Evolutionary conservation across 2,888 invertebrate genomes (phyloP).

Genomic region (Dryobotodes eremita): DNA sequence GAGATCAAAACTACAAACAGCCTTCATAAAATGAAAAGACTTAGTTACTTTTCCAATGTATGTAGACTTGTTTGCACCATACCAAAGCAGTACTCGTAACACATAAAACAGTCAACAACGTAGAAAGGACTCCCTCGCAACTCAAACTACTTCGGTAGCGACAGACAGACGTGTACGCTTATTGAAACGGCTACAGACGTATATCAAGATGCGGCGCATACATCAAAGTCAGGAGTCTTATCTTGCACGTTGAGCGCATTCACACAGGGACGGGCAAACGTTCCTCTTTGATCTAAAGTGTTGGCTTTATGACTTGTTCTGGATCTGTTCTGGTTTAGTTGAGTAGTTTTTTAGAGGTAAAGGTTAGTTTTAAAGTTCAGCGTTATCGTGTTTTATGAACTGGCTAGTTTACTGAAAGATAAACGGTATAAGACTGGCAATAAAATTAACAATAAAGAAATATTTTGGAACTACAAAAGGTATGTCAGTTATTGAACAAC

Average conservation of each 20-base stretch:
- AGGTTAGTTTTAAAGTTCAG: slow-evolving; percentile 12
- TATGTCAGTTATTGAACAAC: slow-evolving; percentile 12
- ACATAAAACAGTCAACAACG: slow-evolving; percentile 38
- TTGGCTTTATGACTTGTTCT: slow-evolving; percentile 64
- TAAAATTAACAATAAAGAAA: background rate
- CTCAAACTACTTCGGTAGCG: slow-evolving; percentile 67
- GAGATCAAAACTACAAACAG: background rate
- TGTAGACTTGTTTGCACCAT: slow-evolving; percentile 1
- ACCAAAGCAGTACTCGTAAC: slow-evolving; percentile 6
- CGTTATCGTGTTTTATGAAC: slow-evolving; percentile 15
- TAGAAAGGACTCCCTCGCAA: slow-evolving; percentile 55
- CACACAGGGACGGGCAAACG: slow-evolving; percentile 70
- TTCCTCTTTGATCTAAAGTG: slow-evolving; percentile 63
- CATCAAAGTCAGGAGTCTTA: slow-evolving; percentile 84
- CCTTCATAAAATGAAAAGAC: background rate
- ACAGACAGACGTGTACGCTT: slow-evolving; percentile 72
- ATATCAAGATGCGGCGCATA: slow-evolving; percentile 81
- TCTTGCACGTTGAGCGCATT: slow-evolving; percentile 73
- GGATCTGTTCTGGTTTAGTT: slow-evolving; percentile 43
- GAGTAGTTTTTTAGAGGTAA: slow-evolving; percentile 37
- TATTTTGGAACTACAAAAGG: background rate
- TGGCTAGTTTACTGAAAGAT: slow-evolving; percentile 5
- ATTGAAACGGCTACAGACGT: slow-evolving; percentile 79
- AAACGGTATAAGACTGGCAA: background rate
- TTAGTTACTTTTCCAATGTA: slow-evolving; percentile 13